Evolutionary conservation across 2,113 vertebrate species (phyloP).

Genomic region (Nothobranchius furzeri): DNA sequence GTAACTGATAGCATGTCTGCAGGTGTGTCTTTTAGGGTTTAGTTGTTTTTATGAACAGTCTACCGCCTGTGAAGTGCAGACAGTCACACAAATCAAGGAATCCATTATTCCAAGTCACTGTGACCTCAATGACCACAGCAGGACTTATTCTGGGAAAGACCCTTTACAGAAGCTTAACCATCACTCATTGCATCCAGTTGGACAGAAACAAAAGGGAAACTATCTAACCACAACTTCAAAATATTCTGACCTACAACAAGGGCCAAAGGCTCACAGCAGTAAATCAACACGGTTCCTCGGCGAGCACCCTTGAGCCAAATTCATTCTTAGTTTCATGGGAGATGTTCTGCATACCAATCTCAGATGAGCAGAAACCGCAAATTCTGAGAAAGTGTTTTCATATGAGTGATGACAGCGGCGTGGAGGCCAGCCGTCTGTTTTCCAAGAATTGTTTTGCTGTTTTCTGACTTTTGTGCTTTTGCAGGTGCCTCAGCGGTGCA

Average conservation of each 20-base stretch:
- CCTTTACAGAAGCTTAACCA: conserved; percentile 40
- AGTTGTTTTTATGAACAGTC: not conserved
- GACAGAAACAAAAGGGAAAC: conserved; percentile 44
- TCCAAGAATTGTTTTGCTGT: conserved; percentile 64
- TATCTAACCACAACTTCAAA: conserved; percentile 39
- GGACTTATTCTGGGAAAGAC: conserved; percentile 66
- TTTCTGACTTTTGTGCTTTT: conserved; percentile 3
- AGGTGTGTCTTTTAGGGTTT: not conserved
- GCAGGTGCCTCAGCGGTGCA: conserved; percentile 38
- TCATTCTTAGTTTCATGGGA: conserved; percentile 42
- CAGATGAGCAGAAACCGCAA: conserved; percentile 28
- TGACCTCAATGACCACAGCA: conserved; percentile 48
- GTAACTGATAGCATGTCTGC: not conserved
- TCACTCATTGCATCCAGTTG: conserved; percentile 53
- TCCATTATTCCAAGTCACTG: conserved; percentile 44
- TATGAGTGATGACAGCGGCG: conserved; percentile 17
- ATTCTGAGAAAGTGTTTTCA: conserved; percentile 60
- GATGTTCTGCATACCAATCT: conserved; percentile 31
- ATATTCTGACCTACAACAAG: conserved; percentile 39
- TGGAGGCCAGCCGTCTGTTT: conserved; percentile 22
- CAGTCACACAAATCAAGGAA: conserved; percentile 21
- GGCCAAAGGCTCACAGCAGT: conserved; percentile 27
- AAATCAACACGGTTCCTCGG: conserved; percentile 49
- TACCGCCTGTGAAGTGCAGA: conserved; percentile 2
- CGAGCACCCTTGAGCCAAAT: conserved; percentile 31